Evolutionary conservation across 2,113 vertebrate species (phyloP), one percentile per base, ranked within the genome.

Genomic region (Hippocampus mohnikei): DNA sequence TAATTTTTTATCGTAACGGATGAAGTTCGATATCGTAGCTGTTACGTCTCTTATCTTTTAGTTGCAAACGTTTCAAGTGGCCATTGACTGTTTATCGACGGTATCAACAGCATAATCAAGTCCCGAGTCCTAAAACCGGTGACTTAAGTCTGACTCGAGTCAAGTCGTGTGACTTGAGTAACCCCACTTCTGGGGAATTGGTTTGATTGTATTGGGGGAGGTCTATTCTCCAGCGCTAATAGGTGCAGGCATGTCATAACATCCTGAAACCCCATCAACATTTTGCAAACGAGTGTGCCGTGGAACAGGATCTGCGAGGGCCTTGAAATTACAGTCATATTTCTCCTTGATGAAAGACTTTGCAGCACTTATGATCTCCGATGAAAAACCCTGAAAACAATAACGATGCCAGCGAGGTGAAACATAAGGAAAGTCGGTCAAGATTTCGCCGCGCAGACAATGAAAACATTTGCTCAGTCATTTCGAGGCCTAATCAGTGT

Each of bases 201-300:
- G 84, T 70, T 84, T 87, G 91, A 88, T 91, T 89, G 86, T 87
- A 81, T 85, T 88, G 82, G 73, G 42, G 64, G 67, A 81, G 80
- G 85, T 88, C 79, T 84, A 80, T 86, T 83, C 70, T 72, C 71
- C 77, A 82, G 81, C 84, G 81, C 84, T 87, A 82, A 84, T 85
- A 79, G 82, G 81, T 76, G 78, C 74, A 74, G 77, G 76, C 79
- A 79, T 65, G 75, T 76, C 87, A 91, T 88, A 90, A 90, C 88
- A 89, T 88, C 84, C 80, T 84, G 77, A 82, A 81, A 84, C 89
- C 85, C 85, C 88, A 89, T 89, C 88, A 90, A 91, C 87, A 90
- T 70, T 81, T 70, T 75, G 81, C 81, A 84, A 72, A 61, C 78
- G 79, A 79, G 85, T 83, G 83, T 86, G 84, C 73, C 75, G 66